These are phyloP conservation scores for Leucophenga varia DNA, from an alignment of 1,140 invertebrate species.

Conservation along the genomic window DNA sequence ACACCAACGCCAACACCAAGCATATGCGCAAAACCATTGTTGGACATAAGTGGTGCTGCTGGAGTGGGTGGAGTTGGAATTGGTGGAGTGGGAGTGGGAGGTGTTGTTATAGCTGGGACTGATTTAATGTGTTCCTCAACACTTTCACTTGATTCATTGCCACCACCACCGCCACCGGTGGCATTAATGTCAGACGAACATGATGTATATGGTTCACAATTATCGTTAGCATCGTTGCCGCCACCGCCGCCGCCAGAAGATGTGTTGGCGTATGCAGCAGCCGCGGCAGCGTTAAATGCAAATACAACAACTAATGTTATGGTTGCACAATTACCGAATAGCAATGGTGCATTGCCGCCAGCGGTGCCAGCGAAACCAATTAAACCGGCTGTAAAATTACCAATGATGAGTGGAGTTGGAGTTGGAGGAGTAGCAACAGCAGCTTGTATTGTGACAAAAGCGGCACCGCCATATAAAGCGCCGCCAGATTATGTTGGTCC, in stretches of 20 bases:
- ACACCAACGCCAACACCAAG: conserved; percentile 51
- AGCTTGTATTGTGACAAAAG: conserved; percentile 18
- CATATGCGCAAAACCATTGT: conserved; percentile 40
- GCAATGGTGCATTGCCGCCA: conserved; percentile 37
- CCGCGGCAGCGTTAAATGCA: conserved; percentile 23
- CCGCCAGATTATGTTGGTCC: conserved; percentile 52
- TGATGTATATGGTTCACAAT: conserved; percentile 68
- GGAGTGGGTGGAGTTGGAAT: conserved; percentile 6
- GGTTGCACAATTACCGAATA: conserved; percentile 26
- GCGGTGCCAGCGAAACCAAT: conserved; percentile 50
- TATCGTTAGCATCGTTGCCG: conserved; percentile 68
- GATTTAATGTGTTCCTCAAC: conserved; percentile 70
- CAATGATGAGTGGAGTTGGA: too few relatives aligned
- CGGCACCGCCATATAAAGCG: conserved; percentile 53
- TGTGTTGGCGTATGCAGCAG: conserved; percentile 25
- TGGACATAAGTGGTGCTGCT: conserved; percentile 2
- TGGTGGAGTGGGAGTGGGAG: conserved; percentile 59
- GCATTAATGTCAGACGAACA: conserved; percentile 63
- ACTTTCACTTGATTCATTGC: conserved; percentile 73
- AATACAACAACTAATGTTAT: neutral
- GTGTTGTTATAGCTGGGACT: conserved; percentile 33
- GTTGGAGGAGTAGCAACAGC: conserved; percentile 2
- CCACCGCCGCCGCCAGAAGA: conserved; percentile 67
- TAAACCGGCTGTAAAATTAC: conserved; percentile 46
- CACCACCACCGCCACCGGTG: conserved; percentile 71